These are phyloP conservation scores for Mesaphorura yosii DNA, from an alignment of 1,140 invertebrate genomes.

Conservation along the genomic window DNA sequence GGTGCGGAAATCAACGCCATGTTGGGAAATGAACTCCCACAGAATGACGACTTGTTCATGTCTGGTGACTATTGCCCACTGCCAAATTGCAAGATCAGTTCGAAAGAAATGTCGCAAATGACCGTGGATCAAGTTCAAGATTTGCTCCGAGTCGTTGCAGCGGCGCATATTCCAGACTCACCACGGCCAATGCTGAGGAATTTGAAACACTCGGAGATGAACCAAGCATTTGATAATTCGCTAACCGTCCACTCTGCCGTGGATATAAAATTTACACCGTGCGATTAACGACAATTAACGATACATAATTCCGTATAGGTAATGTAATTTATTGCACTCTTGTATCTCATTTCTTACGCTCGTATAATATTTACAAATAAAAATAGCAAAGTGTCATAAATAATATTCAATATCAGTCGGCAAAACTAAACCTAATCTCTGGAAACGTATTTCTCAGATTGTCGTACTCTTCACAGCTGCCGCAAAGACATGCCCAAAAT, in stretches of 20 bases:
- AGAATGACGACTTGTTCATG: constrained; percentile 1
- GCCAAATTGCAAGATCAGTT: background rate
- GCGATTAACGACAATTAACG: too few species aligned
- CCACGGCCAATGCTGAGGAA: background rate
- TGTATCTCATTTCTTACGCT: too few species aligned
- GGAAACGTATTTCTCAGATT: too few species aligned
- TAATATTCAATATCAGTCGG: too few species aligned
- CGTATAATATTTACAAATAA: too few species aligned
- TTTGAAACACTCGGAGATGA: background rate
- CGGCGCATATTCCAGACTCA: background rate
- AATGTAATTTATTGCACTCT: too few species aligned
- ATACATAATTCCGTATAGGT: too few species aligned
- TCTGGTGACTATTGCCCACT: constrained; percentile 1
- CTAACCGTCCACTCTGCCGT: background rate
- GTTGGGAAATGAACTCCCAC: background rate
- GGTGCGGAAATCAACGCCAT: constrained; percentile 9
- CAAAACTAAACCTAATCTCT: too few species aligned
- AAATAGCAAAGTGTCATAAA: too few species aligned
- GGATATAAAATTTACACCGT: background rate
- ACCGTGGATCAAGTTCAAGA: background rate
- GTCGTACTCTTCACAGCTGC: too few species aligned
- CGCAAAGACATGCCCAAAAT: too few species aligned
- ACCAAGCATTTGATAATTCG: background rate
- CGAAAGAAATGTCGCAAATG: background rate
- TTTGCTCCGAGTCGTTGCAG: background rate